Conservation (phyloP, 1,140 invertebrate genomes). For the Drosophila bocqueti region DNA sequence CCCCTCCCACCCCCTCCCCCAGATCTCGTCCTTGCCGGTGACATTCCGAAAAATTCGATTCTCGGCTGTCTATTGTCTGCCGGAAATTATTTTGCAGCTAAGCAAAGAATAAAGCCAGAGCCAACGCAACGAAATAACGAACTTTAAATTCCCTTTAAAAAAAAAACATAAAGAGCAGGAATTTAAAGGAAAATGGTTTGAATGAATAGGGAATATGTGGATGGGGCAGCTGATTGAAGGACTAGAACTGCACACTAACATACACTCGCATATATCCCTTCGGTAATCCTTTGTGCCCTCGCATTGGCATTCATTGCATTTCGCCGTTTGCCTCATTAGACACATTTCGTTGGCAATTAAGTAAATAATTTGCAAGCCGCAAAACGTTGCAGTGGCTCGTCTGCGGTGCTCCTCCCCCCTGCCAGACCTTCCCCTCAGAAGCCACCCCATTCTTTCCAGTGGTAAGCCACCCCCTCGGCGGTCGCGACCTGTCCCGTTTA, state of each 20-base stretch:
- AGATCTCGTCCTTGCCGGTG: slow-evolving; percentile 35
- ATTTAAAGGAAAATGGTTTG: background rate
- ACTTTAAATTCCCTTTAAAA: slow-evolving; percentile 24
- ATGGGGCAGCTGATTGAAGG: background rate
- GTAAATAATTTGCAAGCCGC: slow-evolving; percentile 82
- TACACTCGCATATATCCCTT: background rate
- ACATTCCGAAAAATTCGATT: slow-evolving; percentile 53
- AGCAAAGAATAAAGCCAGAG: slow-evolving; percentile 42
- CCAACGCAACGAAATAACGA: slow-evolving; percentile 23
- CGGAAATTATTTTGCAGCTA: slow-evolving; percentile 78
- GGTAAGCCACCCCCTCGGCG: slow-evolving; percentile 1
- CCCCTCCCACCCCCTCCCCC: background rate
- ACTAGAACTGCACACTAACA: background rate
- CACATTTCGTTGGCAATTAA: slow-evolving; percentile 83
- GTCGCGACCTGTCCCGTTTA: slow-evolving; percentile 60
- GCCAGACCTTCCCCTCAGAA: background rate
- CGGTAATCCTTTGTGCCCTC: slow-evolving; percentile 37
- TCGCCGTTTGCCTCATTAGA: slow-evolving; percentile 79
- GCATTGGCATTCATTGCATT: slow-evolving; percentile 69
- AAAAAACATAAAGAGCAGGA: background rate
- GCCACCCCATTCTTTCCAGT: background rate
- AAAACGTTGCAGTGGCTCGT: slow-evolving; percentile 73
- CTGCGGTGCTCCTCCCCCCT: slow-evolving; percentile 36
- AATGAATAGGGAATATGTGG: background rate
- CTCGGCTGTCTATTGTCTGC: slow-evolving; percentile 62